A percentile compares a stretch with the other conserved stretches of the same genome.
Conservation (phyloP, 2,113 vertebrate species). For the Actenoides lindsayi region DNA sequence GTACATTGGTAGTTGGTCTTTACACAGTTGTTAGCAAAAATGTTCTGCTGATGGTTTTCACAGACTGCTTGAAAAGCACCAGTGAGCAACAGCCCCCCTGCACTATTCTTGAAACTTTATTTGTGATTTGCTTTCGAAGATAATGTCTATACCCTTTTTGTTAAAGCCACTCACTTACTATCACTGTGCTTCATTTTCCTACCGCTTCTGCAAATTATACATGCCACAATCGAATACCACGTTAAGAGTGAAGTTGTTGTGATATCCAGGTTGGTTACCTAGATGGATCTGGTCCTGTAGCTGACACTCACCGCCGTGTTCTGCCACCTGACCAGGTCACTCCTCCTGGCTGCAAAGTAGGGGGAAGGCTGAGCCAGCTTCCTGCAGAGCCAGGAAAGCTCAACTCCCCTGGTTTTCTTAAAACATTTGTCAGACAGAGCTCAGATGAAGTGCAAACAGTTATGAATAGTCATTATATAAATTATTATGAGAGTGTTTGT, state of each 20-base stretch:
- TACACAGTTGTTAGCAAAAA: background rate
- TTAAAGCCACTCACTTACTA: background rate
- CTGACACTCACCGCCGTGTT: background rate
- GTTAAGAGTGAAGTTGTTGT: background rate
- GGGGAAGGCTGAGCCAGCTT: background rate
- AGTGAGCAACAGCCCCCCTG: background rate
- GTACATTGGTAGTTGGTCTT: background rate
- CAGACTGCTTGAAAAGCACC: background rate
- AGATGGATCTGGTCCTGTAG: too few relatives aligned
- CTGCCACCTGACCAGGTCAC: background rate
- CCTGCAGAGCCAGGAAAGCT: background rate
- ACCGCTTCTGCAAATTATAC: background rate
- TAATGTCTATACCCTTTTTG: background rate
- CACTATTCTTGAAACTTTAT: background rate
- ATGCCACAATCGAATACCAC: background rate
- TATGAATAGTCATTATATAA: background rate
- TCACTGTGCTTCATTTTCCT: background rate
- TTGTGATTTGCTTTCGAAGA: background rate
- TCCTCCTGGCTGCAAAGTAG: background rate
- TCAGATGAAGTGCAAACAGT: background rate
- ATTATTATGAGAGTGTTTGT: background rate
- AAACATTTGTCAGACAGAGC: background rate
- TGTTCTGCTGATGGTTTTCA: background rate
- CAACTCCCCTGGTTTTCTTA: fast-evolving
- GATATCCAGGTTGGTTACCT: background rate